Evolutionary conservation across 2,113 vertebrate genomes (phyloP), one percentile per base, ranked within the genome.

Genomic region (Poecile atricapillus): DNA sequence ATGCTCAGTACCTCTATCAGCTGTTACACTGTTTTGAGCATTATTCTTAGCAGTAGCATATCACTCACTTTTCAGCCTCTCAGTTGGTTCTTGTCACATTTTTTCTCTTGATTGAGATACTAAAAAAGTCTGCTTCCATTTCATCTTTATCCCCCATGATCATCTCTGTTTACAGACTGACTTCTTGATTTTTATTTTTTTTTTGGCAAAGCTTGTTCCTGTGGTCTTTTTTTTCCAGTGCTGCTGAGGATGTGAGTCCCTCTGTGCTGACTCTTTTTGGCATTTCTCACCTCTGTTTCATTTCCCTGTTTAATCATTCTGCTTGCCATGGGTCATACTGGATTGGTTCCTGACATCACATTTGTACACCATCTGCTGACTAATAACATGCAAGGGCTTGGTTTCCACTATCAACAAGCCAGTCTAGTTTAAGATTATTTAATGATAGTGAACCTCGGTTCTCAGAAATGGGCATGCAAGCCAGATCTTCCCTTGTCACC

Each of bases 71-170:
- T 88, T 93, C 88, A 83, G 78, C 1, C 0, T 88, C 79, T 88
- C 95, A 93, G 92, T 92, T 92, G 91, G 88, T 69, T 86, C 88
- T 83, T 96, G 95, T 94, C 82, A 96, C 68, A 81, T 96, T 96
- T 90, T 89, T 92, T 67, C 59, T 39, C 43, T 73, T 63, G 80
- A 95, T 69, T 92, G 90, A 97, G 93, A 96, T 31, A 97, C 83
- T 93, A 92, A 92, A 93, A 93, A 85, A 86, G 71, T 77, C 83
- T 92, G 55, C 64, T 93, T 95, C 88, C 59, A 86, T 93, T 95
- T 96, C 47, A 75, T 95, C 89, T 81, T 93, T 86, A 89, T 93
- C 55, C 89, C 76, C 71, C 4, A 14, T 75, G 85, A 94, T 92
- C 94, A 87, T 64, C 73, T 94, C 83, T 95, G 89, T 97, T 92